A percentile compares a stretch with the other conserved stretches of the same genome.
Conservation (phyloP, 2,888 invertebrate species). For the Strigamia transsilvanica region DNA sequence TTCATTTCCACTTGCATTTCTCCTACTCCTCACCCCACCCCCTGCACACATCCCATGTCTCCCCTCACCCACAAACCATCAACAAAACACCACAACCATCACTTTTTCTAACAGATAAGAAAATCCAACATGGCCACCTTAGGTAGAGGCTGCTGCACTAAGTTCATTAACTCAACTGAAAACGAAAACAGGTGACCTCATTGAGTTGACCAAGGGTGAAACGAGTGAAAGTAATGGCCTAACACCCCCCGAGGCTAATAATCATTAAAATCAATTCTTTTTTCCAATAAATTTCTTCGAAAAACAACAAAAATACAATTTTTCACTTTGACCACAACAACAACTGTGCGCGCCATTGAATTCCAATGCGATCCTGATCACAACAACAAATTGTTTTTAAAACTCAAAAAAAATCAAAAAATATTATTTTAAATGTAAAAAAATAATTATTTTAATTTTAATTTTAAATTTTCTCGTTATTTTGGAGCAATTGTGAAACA, state of each 20-base stretch:
- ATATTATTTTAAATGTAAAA: neutral
- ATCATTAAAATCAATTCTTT: neutral
- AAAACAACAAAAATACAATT: no score
- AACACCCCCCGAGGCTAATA: neutral
- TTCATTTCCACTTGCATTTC: neutral
- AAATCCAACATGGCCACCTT: neutral
- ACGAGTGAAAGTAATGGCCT: constrained; percentile 22
- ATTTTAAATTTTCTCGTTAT: neutral
- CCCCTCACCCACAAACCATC: neutral
- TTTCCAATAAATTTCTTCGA: neutral
- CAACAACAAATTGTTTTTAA: no score
- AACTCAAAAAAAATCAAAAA: neutral
- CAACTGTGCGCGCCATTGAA: neutral
- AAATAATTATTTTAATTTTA: neutral
- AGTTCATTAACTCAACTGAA: constrained; percentile 42
- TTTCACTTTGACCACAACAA: no score
- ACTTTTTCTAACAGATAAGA: no score
- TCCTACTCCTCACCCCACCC: no score
- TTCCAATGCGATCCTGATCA: no score
- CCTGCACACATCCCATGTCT: neutral
- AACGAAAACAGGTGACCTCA: constrained; percentile 41
- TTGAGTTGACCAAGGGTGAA: constrained; percentile 40
- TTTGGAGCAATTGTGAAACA: neutral
- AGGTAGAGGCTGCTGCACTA: neutral
- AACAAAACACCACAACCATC: neutral